A percentile compares a stretch with the other conserved stretches of the same genome.
Evolutionary conservation across 2,797 vertebrate species (phyloP).

Genomic region (Sphaeramia orbicularis): DNA sequence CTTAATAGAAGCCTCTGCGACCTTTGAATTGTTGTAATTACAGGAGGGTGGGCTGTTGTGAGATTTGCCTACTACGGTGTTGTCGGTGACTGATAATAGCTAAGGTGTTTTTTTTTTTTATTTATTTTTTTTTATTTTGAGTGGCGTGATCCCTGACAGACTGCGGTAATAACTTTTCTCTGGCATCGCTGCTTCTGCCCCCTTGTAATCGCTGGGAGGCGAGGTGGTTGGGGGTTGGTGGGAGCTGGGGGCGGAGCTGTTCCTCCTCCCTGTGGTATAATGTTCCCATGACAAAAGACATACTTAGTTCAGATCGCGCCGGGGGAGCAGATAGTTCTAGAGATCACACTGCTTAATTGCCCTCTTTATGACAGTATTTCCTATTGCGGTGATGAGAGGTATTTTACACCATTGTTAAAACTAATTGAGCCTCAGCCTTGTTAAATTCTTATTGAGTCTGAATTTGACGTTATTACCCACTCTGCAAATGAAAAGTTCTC

Average conservation of each 20-base stretch:
- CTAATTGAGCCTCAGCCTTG: constrained; percentile 62
- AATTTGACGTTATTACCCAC: constrained; percentile 34
- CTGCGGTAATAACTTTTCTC: constrained; percentile 16
- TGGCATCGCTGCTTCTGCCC: constrained; percentile 7
- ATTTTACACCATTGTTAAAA: constrained; percentile 66
- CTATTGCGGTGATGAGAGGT: constrained; percentile 53
- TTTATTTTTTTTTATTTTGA: constrained; percentile 24
- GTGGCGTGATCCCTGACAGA: constrained; percentile 34
- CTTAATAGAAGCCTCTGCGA: constrained; percentile 48
- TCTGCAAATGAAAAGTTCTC: constrained; percentile 14
- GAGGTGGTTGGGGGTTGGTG: constrained; percentile 2
- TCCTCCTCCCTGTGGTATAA: constrained; percentile 35
- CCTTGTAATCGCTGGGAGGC: constrained; percentile 17
- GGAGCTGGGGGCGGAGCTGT: constrained; percentile 11
- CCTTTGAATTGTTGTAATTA: constrained; percentile 60
- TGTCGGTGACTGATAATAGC: constrained; percentile 30
- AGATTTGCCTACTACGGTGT: constrained; percentile 39
- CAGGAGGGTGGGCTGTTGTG: constrained; percentile 24
- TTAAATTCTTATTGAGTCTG: constrained; percentile 45
- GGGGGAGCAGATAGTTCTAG: constrained; percentile 52
- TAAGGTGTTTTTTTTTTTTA: constrained; percentile 16
- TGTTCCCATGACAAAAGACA: constrained; percentile 50
- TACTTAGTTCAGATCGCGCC: constrained; percentile 36
- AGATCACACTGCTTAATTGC: constrained; percentile 62
- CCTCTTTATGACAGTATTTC: constrained; percentile 65